Evolutionary conservation across 2,888 invertebrate genomes (phyloP), one percentile per base, ranked within the genome.

Genomic region (Catocala sponsa): DNA sequence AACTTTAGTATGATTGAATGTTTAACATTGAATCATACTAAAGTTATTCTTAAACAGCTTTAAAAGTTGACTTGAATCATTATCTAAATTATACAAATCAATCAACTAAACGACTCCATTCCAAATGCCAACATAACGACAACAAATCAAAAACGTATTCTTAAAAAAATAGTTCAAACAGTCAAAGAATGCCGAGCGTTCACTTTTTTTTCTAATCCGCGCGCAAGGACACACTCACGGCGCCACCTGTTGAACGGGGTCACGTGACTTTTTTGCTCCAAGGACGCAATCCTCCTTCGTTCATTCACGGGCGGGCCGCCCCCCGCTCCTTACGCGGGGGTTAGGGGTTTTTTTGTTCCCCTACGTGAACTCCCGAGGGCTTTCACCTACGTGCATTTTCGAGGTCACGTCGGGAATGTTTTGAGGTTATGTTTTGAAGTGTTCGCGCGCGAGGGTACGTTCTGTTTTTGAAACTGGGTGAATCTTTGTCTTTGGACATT

Each of bases 261-360:
- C 94, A 94, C 93, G 93, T 94, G 92, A 93, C 94, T 93, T 94
- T 94, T 94, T 94, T 94, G 92, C 92, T 91, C 86, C 91, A 94
- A 94, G 94, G 93, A 94, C 93, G 92, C 88, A 86, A 87, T 89
- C 91, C 92, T 91, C 94, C 93, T 93, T 93, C 92, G 91, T 91
- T 91, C 94, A 94, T 94, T 94, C 94, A 94, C 89, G 94, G 93
- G 92, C 85, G 92, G 89, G 78, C 78, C 80, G 75, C 84, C 89
- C 91, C 90, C 88, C 89, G 85, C 90, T 89, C 91, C 91, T 91
- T 91, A 84, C 83, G 90, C 89, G 91, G 88, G 89, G 84, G 89
- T 88, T 86, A 87, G 89, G 87, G 88, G 87, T 88, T 93, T 94
- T 94, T 94, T 94, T 93, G 91, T 89, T 91, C 91, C 93, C 92